phyloP scores from a whole-genome alignment of 2,888 invertebrate genomes.

The Gasteruption jaculator region DNA sequence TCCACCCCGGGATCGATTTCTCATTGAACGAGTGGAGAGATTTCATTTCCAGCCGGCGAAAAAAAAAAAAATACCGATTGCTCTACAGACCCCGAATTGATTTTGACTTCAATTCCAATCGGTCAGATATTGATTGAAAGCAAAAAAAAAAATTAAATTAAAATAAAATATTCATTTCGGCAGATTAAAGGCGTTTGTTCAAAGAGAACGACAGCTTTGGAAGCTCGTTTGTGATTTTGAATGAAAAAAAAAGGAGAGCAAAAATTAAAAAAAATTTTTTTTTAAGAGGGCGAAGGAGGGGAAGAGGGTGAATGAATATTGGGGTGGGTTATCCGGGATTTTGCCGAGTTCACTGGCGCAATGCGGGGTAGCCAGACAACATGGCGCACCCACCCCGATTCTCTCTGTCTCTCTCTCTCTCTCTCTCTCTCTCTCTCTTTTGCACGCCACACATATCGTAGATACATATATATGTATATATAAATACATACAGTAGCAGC shows the following conservation, averaged over 20 bases:
- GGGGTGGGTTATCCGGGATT: conserved; percentile 31
- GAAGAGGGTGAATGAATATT: conserved; percentile 21
- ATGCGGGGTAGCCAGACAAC: conserved; percentile 48
- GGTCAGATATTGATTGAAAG: too few relatives aligned
- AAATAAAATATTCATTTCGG: conserved; percentile 15
- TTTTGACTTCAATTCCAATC: too few relatives aligned
- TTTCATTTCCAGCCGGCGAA: too few relatives aligned
- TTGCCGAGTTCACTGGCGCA: conserved; percentile 47
- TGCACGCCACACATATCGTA: conserved; percentile 7
- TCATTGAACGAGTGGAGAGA: too few relatives aligned
- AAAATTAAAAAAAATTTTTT: conserved; percentile 12
- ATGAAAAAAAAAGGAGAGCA: too few relatives aligned
- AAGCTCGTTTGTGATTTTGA: too few relatives aligned
- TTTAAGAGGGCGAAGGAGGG: conserved; percentile 8
- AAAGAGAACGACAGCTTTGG: too few relatives aligned
- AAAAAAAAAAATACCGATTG: too few relatives aligned
- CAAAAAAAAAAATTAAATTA: conserved; percentile 3
- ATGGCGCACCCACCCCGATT: conserved; percentile 39
- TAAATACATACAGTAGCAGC: neutral
- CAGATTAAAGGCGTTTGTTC: conserved; percentile 19
- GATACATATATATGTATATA: conserved; percentile 5
- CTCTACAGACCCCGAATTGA: too few relatives aligned
- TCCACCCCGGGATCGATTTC: too few relatives aligned
- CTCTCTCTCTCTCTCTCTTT: conserved; percentile 4
- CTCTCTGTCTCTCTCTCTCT: neutral